Conservation (phyloP, 2,888 invertebrate genomes). For the Empis stercorea region DNA sequence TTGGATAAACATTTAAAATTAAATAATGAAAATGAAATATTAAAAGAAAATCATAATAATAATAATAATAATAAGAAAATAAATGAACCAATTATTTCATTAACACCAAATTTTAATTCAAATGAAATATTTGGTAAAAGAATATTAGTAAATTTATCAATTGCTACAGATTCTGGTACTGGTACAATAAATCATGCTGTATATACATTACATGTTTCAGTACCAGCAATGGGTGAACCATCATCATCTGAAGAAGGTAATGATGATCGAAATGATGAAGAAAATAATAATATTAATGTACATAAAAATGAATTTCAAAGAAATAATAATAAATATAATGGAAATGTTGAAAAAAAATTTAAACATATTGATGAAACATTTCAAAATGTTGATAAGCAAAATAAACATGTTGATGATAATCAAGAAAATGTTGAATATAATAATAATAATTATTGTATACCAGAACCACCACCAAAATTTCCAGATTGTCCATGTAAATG, state of each 20-base stretch:
- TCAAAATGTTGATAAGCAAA: background rate
- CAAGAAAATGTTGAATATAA: background rate
- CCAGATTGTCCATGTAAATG: slow-evolving; percentile 28
- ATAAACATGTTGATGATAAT: background rate
- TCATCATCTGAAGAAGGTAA: background rate
- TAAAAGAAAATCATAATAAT: slow-evolving; percentile 17
- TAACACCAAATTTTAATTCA: slow-evolving; percentile 16
- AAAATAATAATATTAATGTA: background rate
- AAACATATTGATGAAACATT: background rate
- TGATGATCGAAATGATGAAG: slow-evolving; percentile 36
- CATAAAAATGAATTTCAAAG: background rate
- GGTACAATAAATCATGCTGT: slow-evolving; percentile 47
- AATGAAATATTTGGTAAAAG: slow-evolving; percentile 36
- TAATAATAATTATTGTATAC: slow-evolving; percentile 19
- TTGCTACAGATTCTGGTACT: slow-evolving; percentile 53
- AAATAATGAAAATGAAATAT: slow-evolving; percentile 19
- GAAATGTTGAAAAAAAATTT: too few relatives aligned
- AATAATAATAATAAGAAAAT: too few relatives aligned
- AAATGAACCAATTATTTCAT: slow-evolving; percentile 4
- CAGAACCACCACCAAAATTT: slow-evolving; percentile 32
- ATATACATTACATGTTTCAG: slow-evolving; percentile 67
- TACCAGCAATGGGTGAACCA: slow-evolving; percentile 46
- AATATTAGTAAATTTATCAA: slow-evolving; percentile 70
- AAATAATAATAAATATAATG: background rate
- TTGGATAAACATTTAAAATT: background rate